Percentiles rank a stretch among this genome's conserved stretches.
Evolutionary conservation across 2,888 invertebrate species (phyloP).

Genomic region (Dasypogon diadema): DNA sequence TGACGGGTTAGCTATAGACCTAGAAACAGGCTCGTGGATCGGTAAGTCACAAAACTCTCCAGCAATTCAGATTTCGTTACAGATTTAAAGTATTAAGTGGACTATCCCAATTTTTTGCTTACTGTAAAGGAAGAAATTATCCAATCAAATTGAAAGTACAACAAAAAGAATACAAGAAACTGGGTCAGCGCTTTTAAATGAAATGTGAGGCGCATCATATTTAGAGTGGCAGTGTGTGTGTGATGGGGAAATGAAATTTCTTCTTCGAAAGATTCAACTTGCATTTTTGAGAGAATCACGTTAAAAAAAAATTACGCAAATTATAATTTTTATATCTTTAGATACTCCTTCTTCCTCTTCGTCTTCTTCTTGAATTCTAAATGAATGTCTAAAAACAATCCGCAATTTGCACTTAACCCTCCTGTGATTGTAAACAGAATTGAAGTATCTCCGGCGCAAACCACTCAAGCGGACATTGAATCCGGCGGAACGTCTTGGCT

Average conservation of each 20-base stretch:
- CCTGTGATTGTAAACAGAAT: not conserved
- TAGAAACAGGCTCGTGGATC: constrained; percentile 84
- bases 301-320: no score
- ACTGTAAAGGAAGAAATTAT: constrained; percentile 26
- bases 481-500: not conserved
- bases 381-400: no score
- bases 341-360: no score
- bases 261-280: no score
- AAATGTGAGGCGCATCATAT: no score
- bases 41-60: constrained; percentile 60
- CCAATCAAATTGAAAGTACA: constrained; percentile 35
- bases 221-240: no score
- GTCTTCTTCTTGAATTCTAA: no score
- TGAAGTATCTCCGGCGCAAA: not conserved
- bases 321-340: no score
- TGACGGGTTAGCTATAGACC: constrained; percentile 74
- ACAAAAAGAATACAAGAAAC: not conserved
- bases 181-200: constrained; percentile 5
- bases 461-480: constrained; percentile 33
- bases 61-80: no score
- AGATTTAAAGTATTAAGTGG: not conserved
- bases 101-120: not conserved
- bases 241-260: no score
- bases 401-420: no score
- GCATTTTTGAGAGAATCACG: no score